Percentiles rank a stretch among this genome's conserved stretches.
phyloP scores from a whole-genome alignment of 2,113 vertebrate genomes.

The Cnemophilus loriae region DNA sequence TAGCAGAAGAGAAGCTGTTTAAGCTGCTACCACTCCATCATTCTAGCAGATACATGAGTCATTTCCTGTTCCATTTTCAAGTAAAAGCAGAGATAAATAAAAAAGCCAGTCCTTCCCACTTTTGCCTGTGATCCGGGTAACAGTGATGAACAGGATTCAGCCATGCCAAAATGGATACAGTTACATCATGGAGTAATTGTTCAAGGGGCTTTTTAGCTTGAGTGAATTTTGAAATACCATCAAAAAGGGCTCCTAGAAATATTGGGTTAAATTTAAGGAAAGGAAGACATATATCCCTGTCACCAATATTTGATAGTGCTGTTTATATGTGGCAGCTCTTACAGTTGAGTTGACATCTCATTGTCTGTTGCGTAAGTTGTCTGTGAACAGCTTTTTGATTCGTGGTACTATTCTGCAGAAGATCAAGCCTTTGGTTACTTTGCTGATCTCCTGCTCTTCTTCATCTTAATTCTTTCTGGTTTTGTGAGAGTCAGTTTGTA shows the following conservation, averaged over 20 bases:
- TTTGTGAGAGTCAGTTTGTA: not conserved
- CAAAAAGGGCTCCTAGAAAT: not conserved
- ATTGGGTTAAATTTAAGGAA: not conserved
- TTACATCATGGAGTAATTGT: not conserved
- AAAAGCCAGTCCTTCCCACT: not conserved
- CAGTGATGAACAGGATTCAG: not conserved
- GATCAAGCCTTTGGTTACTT: not conserved
- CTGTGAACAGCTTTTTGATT: not conserved
- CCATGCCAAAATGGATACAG: not conserved
- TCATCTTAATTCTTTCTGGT: not conserved
- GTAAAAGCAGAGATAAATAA: not conserved
- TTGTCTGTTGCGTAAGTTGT: not conserved
- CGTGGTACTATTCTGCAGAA: not conserved
- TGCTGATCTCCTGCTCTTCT: not conserved
- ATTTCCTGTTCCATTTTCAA: not conserved
- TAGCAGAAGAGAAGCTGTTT: not conserved
- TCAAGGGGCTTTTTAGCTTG: not conserved
- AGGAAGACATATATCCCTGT: not conserved
- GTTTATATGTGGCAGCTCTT: not conserved
- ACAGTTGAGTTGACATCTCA: not conserved
- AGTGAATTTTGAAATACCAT: not conserved
- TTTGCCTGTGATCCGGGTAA: not conserved
- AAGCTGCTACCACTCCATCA: not conserved
- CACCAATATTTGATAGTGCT: not conserved
- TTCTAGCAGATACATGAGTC: not conserved